Conservation (phyloP, 1,140 invertebrate species). For the Trypoxylus dichotomus region DNA sequence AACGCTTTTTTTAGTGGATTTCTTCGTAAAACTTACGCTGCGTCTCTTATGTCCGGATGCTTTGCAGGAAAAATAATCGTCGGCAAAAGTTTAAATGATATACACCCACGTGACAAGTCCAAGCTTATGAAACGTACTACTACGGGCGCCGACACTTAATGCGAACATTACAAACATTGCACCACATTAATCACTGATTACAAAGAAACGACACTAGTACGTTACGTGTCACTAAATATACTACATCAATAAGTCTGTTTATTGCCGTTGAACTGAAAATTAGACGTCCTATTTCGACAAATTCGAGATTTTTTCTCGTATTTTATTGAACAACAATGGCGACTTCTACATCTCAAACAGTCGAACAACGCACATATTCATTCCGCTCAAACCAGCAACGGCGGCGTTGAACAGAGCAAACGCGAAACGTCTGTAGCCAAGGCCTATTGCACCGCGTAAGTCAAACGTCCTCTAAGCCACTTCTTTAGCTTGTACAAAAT, state of each 20-base stretch:
- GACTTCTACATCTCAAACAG: constrained; percentile 46
- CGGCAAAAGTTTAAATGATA: constrained; percentile 39
- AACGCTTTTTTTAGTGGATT: background rate
- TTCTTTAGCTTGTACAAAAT: background rate
- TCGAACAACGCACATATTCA: constrained; percentile 47
- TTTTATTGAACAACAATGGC: constrained; percentile 52
- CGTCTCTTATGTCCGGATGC: background rate
- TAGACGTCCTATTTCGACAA: background rate
- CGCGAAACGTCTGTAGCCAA: constrained; percentile 40
- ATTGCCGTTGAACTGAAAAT: background rate
- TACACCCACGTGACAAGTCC: constrained; percentile 49
- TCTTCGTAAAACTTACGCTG: constrained; percentile 1
- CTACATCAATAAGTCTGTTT: background rate
- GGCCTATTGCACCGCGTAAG: constrained; percentile 34
- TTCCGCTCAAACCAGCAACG: constrained; percentile 40
- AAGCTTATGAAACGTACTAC: constrained; percentile 42
- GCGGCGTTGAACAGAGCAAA: constrained; percentile 45
- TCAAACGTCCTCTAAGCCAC: constrained; percentile 23
- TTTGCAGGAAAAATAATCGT: background rate
- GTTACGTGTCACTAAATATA: constrained; percentile 31
- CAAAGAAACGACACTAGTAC: constrained; percentile 34
- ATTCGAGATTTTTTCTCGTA: constrained; percentile 34
- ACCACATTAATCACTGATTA: constrained; percentile 46
- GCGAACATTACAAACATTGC: constrained; percentile 47
- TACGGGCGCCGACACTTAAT: constrained; percentile 40